Evolutionary conservation across 2,113 vertebrate species (phyloP).

Genomic region (Equus quagga): DNA sequence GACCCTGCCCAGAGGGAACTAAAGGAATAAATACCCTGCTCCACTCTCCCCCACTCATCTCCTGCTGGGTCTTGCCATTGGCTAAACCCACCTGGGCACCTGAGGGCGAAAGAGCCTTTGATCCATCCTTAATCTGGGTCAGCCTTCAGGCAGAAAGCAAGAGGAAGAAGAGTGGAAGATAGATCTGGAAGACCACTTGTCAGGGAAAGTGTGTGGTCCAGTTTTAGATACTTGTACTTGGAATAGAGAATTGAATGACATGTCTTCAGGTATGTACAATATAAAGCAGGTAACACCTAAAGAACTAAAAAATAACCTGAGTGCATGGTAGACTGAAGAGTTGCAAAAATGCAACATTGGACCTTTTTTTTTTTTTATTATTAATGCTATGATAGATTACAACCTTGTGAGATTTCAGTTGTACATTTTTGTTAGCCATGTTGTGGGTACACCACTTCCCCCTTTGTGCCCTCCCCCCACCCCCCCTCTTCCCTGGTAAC

Average conservation of each 20-base stretch:
- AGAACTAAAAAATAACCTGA: neutral
- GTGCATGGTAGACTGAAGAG: neutral
- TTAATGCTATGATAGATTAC: no score
- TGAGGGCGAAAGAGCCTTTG: neutral
- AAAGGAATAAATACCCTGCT: neutral
- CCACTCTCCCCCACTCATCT: neutral
- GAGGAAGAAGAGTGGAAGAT: neutral
- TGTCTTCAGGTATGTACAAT: neutral
- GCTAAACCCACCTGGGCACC: neutral
- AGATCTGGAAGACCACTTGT: neutral
- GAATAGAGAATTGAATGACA: neutral
- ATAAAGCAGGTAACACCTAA: neutral
- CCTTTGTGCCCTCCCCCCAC: no score
- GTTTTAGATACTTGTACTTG: neutral
- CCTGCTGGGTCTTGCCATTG: neutral
- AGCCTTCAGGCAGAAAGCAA: neutral
- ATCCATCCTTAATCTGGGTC: neutral
- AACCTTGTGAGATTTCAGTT: no score
- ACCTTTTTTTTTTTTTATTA: neutral
- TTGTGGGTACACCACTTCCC: no score
- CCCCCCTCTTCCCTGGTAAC: no score
- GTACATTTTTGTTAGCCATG: no score
- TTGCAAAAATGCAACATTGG: neutral
- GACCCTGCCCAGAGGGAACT: neutral
- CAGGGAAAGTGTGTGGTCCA: neutral